Evolutionary conservation across 1,140 invertebrate genomes (phyloP), one percentile per base, ranked within the genome.

Genomic region (Heterodera carotae): DNA sequence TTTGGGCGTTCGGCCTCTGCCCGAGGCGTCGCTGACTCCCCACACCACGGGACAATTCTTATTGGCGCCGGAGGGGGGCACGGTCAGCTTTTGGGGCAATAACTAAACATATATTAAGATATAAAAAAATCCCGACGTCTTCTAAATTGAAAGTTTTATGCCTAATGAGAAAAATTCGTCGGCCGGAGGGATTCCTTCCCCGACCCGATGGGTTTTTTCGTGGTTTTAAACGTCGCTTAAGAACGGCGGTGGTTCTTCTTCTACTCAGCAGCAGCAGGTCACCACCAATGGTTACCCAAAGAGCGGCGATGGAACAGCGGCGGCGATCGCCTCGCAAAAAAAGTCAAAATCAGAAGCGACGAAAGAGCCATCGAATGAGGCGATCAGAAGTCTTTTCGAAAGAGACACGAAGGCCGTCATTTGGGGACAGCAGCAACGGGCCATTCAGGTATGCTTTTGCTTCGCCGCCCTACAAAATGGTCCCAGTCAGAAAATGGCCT

Each of bases 341-440:
- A 56, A 80, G 34, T 2, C 53, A 5, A 27, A 34, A 25, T 36
- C 36, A 22, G 53, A 59, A 56, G 25, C 69, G 43, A 39, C 71
- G 31, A 31, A 39, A 22, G 27, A 39, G 31, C 31, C 48, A 7
- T 25, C 29, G 8, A 76, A 68, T 10, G 60, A 67, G n/a, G 56
- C 77, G 33, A 60, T 83, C 22, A 25, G 39, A 39, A 77, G 70
- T 8, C 84, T 96, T 53, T 98, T 98, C 89, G 92, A 91, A 1
- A 91, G 91, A 69, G 91, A 91, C 76, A 98, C 96, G 0, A 94
- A 94, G 89, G 92, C 95, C 10, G 97, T 99, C 84, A 92, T 99
- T 34, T 99, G 96, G 96, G 97, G 97, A 62, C 98, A 99, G 94
- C 97, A 99, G 90, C 94, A 93, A 18, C 90, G 95, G 78, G 97